Base-by-base conservation (phyloP, 2,113 vertebrate species). In the Alethe diademata region DNA sequence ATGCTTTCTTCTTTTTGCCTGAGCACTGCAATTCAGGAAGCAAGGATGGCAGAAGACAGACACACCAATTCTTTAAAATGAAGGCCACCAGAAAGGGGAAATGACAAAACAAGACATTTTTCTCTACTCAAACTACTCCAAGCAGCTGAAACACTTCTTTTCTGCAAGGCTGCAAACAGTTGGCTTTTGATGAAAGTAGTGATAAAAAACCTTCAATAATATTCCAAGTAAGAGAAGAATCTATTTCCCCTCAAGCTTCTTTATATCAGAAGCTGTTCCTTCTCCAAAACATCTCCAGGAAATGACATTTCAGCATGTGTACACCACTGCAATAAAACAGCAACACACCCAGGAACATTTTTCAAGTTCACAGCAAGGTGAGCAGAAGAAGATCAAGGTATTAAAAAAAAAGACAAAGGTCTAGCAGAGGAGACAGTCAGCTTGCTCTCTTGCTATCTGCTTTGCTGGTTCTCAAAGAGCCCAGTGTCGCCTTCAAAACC, bases 241-340 rank as follows among this genome's bases (percentile, higher is more conserved):
- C 51, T 60, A 79, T 94, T 58, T 92, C 57, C 71, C 88, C 54
- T 76, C 33, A 70, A 78, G 78, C 62, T 90, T 73, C 82, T 76
- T 61, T 36, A 79, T 90, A 94, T 95, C 74, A 90, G 67, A 92
- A 92, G 75, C 82, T 58, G 11, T 61, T 80, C 62, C 60, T 90
- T 67, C 62, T 94, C 54, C 71, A 79, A 88, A 92, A 66, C 53
- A 65, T 72, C 1, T 6, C 50, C 45, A 76, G 64, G 64, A 92
- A 85, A 86, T 65, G 81, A 62, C 48, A 92, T 72, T 90, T 57
- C 54, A 82, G 71, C 48, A 82, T 3, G 3, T 16, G 24, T n/a
- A 48, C 0, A 1, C 61, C 61, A 50, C 58, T 57, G 50, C 54
- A 82, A 42, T 48, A 75, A 73, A 94, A 72, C 35, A 83, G 10